phyloP scores from a whole-genome alignment of 2,888 invertebrate genomes.

The Baccha elongata region DNA sequence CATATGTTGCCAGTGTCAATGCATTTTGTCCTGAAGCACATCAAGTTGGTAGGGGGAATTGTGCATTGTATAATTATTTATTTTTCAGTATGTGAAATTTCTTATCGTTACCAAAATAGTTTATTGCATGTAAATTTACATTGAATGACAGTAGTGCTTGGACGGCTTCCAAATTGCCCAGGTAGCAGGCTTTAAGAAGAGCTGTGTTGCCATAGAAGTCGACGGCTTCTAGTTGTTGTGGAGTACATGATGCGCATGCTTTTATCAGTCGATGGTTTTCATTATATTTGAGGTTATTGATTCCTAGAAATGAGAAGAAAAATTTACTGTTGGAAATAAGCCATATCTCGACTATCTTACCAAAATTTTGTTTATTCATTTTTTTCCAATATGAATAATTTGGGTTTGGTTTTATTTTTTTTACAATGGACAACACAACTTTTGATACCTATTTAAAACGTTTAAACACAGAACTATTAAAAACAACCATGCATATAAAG shows the following conservation, averaged over 20 bases:
- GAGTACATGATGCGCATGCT: conserved; percentile 75
- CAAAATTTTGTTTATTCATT: conserved; percentile 20
- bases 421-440: no score
- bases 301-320: conserved; percentile 75
- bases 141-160: conserved; percentile 76
- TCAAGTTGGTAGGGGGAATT: no score
- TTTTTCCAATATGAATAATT: background rate
- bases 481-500: no score
- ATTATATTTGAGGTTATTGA: conserved; percentile 75
- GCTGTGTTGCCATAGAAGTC: conserved; percentile 81
- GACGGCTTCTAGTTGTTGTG: conserved; percentile 76
- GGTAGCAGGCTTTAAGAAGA: conserved; percentile 79
- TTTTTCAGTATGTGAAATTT: background rate
- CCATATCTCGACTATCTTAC: background rate
- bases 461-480: no score
- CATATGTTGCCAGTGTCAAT: conserved; percentile 79
- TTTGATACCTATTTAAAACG: no score
- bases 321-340: background rate
- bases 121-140: conserved; percentile 78
- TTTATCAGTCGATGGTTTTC: conserved; percentile 76
- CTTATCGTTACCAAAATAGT: conserved; percentile 77
- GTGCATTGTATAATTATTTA: background rate
- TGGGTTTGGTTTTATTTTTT: no score
- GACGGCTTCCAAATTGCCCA: conserved; percentile 77
- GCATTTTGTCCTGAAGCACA: conserved; percentile 79